Evolutionary conservation across 2,888 invertebrate species (phyloP), one percentile per base, ranked within the genome.

Genomic region (Eudasyphora cyanicolor): DNA sequence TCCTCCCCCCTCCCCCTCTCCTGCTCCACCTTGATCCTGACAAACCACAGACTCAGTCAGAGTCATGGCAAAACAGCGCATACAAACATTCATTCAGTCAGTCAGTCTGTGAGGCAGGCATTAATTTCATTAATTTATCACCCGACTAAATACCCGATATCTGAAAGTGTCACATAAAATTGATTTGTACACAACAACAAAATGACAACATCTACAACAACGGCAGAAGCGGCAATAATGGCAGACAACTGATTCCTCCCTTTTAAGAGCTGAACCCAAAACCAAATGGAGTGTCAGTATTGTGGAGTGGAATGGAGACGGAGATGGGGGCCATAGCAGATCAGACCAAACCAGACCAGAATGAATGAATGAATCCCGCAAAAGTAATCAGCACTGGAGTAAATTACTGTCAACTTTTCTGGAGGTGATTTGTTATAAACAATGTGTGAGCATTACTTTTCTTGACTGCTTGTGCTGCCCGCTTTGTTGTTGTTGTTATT

Each of bases 111-210:
- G 21, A 57, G 17, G 12, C 60, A 38, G 67, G 70, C 82, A 78
- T 82, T 82, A 82, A 82, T 75, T 82, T 82, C 62, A 64, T 82
- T 82, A 78, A 82, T 82, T 82, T 82, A 82, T 78, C 82, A 79
- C 54, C 60, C 35, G 45, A 64, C 76, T 79, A 79, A 82, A 82
- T 82, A 79, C 79, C 67, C 76, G 71, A 73, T 79, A 82, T 82
- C 82, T 79, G 57, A 79, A 82, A 82, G 69, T 83, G 83, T 84
- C 83, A 78, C 83, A 84, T 84, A 76, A 80, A 84, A 84, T 80
- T 80, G 77, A 84, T 84, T 84, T 78, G 74, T 76, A 78, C 57
- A 78, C 24, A 73, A 71, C 67, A 67, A 67, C 67, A 67, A 60
- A 75, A 75, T 8, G 17, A 49, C 62, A 54, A 54, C 62, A 73